Base-by-base conservation (phyloP, 2,113 vertebrate genomes). In the Heteronetta atricapilla region DNA sequence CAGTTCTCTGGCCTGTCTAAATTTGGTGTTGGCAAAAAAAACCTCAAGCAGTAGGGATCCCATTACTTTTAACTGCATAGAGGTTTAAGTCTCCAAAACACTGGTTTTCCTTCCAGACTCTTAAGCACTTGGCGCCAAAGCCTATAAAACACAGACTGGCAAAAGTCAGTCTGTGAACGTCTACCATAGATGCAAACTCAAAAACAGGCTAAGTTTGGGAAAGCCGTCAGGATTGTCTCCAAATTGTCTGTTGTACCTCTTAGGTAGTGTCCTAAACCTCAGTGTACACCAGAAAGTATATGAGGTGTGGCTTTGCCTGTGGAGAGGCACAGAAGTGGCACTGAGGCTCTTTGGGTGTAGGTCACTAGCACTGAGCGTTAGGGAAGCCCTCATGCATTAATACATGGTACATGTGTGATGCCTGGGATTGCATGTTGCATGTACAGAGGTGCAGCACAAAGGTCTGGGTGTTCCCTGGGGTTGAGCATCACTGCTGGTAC, bases 371-470 rank as follows among this genome's bases (percentile, higher is more conserved):
- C 34, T 2, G 25, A 68, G 64, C n/a, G n/a, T 5, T 20, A 13
- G 13, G 33, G 42, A 10, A 9, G 5, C 1, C 5, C 36, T 52
- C 53, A 10, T 53, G 31, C 7, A 1, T 28, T 22, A 12, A 10
- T 8, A 13, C 3, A 56, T 17, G 44, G 11, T n/a, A 28, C 14
- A 1, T 3, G 50, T 2, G 1, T 13, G 9, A 3, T 2, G 20
- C 18, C 78, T 33, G 55, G 20, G 53, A 60, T 34, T 18, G 53
- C 34, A 36, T 16, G 19, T 20, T 33, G 8, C 9, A 2, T 17
- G 34, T 8, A 14, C 1, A 10, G 60, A 58, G 56, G 44, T 22
- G 46, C 58, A 44, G 48, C 81, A 44, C 31, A 18, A 23, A 26
- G 44, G 11, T 28, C 22, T 13, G 5, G 42, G 67, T 4, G 1